phyloP scores from a whole-genome alignment of 2,797 vertebrate species.

The Gambelia wislizenii region DNA sequence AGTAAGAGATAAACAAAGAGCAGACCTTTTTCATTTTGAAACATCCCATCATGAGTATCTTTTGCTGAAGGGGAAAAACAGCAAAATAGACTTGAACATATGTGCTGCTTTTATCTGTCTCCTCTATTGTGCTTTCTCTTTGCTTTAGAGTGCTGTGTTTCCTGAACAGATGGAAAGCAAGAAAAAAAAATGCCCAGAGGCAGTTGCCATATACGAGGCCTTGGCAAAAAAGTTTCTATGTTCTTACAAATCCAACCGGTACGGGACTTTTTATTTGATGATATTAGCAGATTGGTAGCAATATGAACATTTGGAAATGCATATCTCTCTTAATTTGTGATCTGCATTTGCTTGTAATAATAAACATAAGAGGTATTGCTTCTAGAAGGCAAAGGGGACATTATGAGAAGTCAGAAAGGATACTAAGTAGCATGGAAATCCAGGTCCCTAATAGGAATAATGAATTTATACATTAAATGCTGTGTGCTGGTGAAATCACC shows the following conservation, averaged over 20 bases:
- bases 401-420: not conserved
- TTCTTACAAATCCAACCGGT: not conserved
- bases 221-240: not conserved
- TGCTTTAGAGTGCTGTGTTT: not conserved
- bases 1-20: not conserved
- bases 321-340: not conserved
- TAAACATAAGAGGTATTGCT: not conserved
- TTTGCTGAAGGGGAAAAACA: not conserved
- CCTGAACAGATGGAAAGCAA: constrained; percentile 1
- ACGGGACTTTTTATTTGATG: not conserved
- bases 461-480: not conserved
- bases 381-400: not conserved
- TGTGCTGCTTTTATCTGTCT: not conserved
- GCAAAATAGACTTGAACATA: not conserved
- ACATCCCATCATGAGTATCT: not conserved
- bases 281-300: not conserved
- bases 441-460: not conserved
- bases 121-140: not conserved
- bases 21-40: constrained; percentile 12
- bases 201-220: not conserved
- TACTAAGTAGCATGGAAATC: not conserved
- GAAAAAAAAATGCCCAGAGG: not conserved
- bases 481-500: not conserved
- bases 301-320: not conserved
- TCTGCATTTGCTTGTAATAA: not conserved